Evolutionary conservation across 2,888 invertebrate genomes (phyloP).

Genomic region (Campopleginae sp.): DNA sequence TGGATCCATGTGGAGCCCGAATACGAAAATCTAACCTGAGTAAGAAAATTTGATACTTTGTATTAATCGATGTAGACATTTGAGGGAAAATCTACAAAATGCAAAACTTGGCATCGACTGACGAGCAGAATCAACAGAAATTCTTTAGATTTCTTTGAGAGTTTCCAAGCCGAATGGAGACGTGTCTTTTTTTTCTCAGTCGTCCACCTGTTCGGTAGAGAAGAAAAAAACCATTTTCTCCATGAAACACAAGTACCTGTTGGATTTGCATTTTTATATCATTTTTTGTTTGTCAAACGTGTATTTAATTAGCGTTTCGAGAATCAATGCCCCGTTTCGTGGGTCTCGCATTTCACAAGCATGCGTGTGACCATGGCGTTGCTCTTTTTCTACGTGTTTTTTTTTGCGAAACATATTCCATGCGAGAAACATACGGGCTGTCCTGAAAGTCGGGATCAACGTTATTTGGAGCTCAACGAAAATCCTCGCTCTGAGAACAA

Average conservation of each 20-base stretch:
- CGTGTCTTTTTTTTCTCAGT: neutral
- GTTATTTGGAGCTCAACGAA: slow-evolving; percentile 20
- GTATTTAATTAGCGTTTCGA: neutral
- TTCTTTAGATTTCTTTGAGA: neutral
- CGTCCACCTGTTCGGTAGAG: neutral
- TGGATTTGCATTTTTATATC: slow-evolving; percentile 12
- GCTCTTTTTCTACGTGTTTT: slow-evolving; percentile 3
- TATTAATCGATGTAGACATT: neutral
- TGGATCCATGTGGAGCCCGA: slow-evolving; percentile 15
- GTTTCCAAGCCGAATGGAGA: neutral
- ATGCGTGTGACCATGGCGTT: neutral
- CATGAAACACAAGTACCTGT: neutral
- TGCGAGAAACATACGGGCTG: neutral
- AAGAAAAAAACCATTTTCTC: neutral
- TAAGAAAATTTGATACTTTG: neutral
- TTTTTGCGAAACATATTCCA: neutral
- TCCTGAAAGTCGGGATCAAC: neutral
- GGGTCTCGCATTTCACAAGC: slow-evolving; percentile 46
- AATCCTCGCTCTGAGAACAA: neutral
- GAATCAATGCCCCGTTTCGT: slow-evolving; percentile 36
- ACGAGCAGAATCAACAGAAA: neutral
- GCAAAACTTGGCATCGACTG: neutral
- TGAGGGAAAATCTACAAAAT: neutral
- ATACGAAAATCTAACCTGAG: neutral
- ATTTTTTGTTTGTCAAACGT: slow-evolving; percentile 26